Conservation (phyloP, 1,140 invertebrate genomes). For the Psilanteris sp. region DNA sequence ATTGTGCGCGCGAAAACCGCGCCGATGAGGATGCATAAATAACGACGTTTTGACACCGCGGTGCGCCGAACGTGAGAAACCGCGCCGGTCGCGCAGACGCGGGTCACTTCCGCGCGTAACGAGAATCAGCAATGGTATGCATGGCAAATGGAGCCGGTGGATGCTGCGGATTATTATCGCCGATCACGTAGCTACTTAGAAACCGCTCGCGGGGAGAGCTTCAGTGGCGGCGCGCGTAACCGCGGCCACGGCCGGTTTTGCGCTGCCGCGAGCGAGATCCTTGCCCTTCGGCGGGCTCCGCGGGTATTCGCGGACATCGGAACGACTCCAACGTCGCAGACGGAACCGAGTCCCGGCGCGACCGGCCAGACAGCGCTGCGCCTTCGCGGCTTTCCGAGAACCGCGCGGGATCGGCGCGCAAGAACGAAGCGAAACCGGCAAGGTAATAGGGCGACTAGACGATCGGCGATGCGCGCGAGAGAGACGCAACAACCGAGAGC, state of each 20-base stretch:
- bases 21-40: constrained; percentile 9
- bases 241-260: constrained; percentile 57
- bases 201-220: no score
- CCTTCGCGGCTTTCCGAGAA: constrained; percentile 76
- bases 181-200: constrained; percentile 80
- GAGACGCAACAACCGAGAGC: constrained; percentile 40
- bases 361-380: constrained; percentile 78
- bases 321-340: constrained; percentile 29
- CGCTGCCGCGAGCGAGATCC: constrained; percentile 29
- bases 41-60: constrained; percentile 9
- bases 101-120: constrained; percentile 2
- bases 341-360: constrained; percentile 60
- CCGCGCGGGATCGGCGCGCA: constrained; percentile 43
- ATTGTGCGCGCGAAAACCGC: constrained; percentile 13
- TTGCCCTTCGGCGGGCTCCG: no score
- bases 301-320: no score
- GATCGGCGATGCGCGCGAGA: constrained; percentile 72
- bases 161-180: constrained; percentile 73
- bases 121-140: constrained; percentile 32
- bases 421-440: constrained; percentile 45
- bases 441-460: constrained; percentile 74
- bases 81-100: neutral
- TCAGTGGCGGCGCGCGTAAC: constrained; percentile 11
- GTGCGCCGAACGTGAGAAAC: constrained; percentile 10
- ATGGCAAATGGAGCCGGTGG: constrained; percentile 32